Evolutionary conservation across 2,888 invertebrate genomes (phyloP).

Genomic region (Lasioglossum calceatum): DNA sequence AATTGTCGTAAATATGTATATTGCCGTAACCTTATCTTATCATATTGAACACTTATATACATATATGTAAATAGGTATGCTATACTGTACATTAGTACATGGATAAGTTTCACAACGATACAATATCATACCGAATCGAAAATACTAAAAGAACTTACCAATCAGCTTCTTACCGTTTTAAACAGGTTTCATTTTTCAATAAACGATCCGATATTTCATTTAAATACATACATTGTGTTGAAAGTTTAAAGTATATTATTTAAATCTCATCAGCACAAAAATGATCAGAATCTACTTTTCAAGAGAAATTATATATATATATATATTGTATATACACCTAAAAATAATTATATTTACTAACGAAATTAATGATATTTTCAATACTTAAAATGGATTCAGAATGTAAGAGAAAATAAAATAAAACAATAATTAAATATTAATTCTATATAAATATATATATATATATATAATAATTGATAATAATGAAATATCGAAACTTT

Average conservation of each 20-base stretch:
- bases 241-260: background rate
- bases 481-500: background rate
- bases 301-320: background rate
- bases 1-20: conserved; percentile 28
- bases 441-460: background rate
- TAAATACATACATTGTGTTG: background rate
- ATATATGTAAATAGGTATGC: background rate
- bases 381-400: background rate
- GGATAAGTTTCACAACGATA: background rate
- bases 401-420: background rate
- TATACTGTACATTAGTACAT: background rate
- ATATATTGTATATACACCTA: background rate
- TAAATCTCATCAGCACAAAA: background rate
- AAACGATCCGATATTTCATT: too few species aligned
- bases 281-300: background rate
- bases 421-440: background rate
- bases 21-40: conserved; percentile 31
- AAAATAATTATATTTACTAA: background rate
- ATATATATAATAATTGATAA: too few species aligned
- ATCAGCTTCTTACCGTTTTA: background rate
- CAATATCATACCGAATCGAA: background rate
- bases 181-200: background rate
- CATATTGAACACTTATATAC: conserved; percentile 14
- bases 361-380: background rate
- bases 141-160: background rate